These are phyloP conservation scores for Drosophila tanythrix DNA, from an alignment of 2,888 invertebrate genomes.

Conservation along the genomic window DNA sequence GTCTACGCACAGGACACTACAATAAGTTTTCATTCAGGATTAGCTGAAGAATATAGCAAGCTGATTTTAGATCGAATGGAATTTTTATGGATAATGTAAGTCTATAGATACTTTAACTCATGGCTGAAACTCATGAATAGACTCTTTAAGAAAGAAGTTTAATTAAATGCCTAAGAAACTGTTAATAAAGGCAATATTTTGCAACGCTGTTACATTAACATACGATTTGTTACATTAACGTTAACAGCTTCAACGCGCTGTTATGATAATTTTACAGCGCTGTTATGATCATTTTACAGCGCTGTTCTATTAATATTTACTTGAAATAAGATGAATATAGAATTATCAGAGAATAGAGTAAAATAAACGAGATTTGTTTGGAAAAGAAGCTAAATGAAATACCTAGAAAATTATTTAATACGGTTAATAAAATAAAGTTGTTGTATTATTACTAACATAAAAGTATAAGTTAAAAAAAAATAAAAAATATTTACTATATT, in stretches of 20 bases:
- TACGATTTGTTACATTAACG: neutral
- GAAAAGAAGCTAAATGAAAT: neutral
- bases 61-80: neutral
- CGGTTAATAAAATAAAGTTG: neutral
- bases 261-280: neutral
- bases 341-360: neutral
- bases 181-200: neutral
- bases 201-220: neutral
- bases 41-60: neutral
- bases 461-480: neutral
- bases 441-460: neutral
- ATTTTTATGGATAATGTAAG: neutral
- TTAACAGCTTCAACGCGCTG: neutral
- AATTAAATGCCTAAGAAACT: neutral
- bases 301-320: neutral
- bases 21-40: neutral
- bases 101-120: neutral
- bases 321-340: neutral
- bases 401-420: neutral
- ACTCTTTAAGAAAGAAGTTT: neutral
- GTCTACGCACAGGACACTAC: conserved; percentile 38
- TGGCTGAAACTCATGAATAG: neutral
- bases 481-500: neutral
- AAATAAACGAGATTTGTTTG: neutral
- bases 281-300: neutral